Percentiles rank a stretch among this genome's conserved stretches.
Evolutionary conservation across 2,888 invertebrate species (phyloP).

Genomic region (Anarsia innoxiella): DNA sequence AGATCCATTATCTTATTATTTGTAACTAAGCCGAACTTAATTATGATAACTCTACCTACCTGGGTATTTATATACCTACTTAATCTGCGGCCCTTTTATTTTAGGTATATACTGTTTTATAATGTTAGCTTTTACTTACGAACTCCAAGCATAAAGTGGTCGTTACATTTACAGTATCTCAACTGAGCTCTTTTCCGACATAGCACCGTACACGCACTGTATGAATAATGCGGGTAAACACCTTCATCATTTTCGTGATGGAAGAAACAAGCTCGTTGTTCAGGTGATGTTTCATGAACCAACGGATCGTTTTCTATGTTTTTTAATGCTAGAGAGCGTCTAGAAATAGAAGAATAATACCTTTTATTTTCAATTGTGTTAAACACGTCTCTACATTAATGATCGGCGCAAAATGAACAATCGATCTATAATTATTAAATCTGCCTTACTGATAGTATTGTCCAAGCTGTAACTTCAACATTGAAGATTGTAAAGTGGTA

Average conservation of each 20-base stretch:
- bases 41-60: no score
- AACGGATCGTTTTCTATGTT: slow-evolving; percentile 82
- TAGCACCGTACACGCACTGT: slow-evolving; percentile 82
- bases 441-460: no score
- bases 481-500: slow-evolving; percentile 78
- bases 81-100: no score
- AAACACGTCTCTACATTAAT: no score
- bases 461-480: slow-evolving; percentile 62
- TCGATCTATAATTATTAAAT: no score
- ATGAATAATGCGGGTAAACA: slow-evolving; percentile 80
- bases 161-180: slow-evolving; percentile 78
- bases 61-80: no score
- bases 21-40: no score
- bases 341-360: slow-evolving; percentile 29
- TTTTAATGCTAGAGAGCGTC: slow-evolving; percentile 69
- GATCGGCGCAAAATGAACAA: no score
- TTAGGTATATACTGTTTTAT: no score
- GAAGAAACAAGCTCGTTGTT: slow-evolving; percentile 83
- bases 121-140: no score
- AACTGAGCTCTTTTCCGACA: slow-evolving; percentile 80
- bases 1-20: no score
- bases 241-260: slow-evolving; percentile 78
- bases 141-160: slow-evolving; percentile 80
- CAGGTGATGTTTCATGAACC: slow-evolving; percentile 74
- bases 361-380: no score